Evolutionary conservation across 2,888 invertebrate genomes (phyloP).

Genomic region (Acanthococcus lagerstroemiae): DNA sequence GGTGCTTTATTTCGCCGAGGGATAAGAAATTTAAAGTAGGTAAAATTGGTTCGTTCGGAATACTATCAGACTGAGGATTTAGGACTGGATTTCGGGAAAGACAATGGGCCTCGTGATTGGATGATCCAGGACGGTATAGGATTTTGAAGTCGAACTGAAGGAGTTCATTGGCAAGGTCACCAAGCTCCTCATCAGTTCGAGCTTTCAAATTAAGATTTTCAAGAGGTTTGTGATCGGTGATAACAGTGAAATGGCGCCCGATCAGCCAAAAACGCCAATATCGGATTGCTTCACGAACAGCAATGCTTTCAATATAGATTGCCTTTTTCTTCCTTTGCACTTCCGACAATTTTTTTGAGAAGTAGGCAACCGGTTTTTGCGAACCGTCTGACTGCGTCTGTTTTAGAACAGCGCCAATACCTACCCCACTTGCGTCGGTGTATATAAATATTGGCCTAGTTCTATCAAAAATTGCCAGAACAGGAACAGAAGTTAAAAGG

Average conservation of each 20-base stretch:
- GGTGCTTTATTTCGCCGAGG: not conserved
- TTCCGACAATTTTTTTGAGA: constrained; percentile 37
- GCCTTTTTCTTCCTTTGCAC: constrained; percentile 33
- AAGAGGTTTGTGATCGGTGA: constrained; percentile 33
- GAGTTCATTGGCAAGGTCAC: constrained; percentile 35
- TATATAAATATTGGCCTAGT: constrained; percentile 34
- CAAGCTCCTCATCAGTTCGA: constrained; percentile 34
- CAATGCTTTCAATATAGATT: constrained; percentile 28
- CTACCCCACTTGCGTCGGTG: constrained; percentile 35
- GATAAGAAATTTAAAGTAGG: not conserved
- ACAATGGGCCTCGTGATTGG: constrained; percentile 35
- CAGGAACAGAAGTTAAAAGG: constrained; percentile 31
- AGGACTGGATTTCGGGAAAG: constrained; percentile 35
- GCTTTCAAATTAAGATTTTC: constrained; percentile 34
- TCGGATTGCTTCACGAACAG: constrained; percentile 27
- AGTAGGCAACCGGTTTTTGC: constrained; percentile 35
- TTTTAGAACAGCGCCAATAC: constrained; percentile 36
- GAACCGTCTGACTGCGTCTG: constrained; percentile 34
- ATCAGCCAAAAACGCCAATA: constrained; percentile 32
- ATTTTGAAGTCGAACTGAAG: constrained; percentile 35
- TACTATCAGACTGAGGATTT: constrained; percentile 11
- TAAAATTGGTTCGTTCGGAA: not conserved
- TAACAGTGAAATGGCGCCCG: constrained; percentile 19
- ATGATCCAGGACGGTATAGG: constrained; percentile 34
- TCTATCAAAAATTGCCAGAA: constrained; percentile 33